Evolutionary conservation across 2,113 vertebrate species (phyloP), one percentile per base, ranked within the genome.

Genomic region (Agapornis roseicollis): DNA sequence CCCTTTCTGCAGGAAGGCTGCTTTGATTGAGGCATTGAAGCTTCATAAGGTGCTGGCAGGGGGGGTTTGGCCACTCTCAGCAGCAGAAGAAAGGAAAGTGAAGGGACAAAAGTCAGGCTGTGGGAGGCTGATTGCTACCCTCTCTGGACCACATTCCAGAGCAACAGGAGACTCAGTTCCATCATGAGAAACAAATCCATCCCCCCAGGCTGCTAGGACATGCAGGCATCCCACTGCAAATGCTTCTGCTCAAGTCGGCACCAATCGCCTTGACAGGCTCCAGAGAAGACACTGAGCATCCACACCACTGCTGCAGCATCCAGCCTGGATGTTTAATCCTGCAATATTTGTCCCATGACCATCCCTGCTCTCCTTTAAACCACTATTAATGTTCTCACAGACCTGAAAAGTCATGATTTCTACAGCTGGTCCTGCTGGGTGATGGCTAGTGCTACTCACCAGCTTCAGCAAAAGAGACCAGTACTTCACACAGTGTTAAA

Each of bases 11-110:
- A 25, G 73, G 66, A 84, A 60, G 28, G 58, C 68, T 81, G 86
- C 93, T 97, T 53, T 96, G 97, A 96, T 94, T 96, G 95, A 69
- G 89, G 89, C 37, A 80, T 56, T 91, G 91, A 93, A 84, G 63
- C 44, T 66, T 72, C 13, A 4, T 27, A 65, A 60, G 0, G 1
- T 1, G 2, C 65, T 23, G 52, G 44, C 72, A 76, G 81, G 84
- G 60, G 44, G 64, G 29, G 53, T 95, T 69, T 47, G 81, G 49
- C 73, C 84, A 60, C 0, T 7, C 76, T 80, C 55, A 88, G 91
- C 80, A 39, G 42, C 9, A 85, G 65, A 58, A 94, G 68, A 72
- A 80, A 64, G 88, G 81, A 89, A 82, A 85, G 49, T 5, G 49
- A 80, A 88, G 4, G 55, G 16, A 41, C 72, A 63, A 29, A 91